Evolutionary conservation across 2,888 invertebrate genomes (phyloP).

Genomic region (Camptogramma bilineatum): DNA sequence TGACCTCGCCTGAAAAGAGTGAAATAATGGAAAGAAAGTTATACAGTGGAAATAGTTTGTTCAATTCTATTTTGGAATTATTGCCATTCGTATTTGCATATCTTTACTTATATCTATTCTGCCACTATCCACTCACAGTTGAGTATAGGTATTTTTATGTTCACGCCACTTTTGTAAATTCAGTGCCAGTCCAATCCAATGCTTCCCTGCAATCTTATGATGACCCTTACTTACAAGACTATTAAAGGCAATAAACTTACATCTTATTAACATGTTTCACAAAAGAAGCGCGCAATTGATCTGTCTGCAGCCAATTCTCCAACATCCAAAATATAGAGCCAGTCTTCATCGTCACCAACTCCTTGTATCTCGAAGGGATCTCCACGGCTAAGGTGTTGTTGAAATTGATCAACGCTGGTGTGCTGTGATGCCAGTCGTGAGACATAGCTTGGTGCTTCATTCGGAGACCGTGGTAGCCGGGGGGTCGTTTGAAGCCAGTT

Average conservation of each 20-base stretch:
- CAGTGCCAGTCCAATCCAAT: no score
- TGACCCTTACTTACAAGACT: no score
- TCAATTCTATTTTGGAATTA: no score
- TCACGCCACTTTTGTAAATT: no score
- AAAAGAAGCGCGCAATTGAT: constrained; percentile 66
- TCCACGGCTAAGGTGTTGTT: constrained; percentile 68
- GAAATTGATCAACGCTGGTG: constrained; percentile 66
- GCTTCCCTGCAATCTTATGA: no score
- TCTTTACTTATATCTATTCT: no score
- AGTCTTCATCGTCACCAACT: constrained; percentile 74
- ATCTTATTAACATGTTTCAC: constrained; percentile 71
- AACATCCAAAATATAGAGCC: constrained; percentile 79
- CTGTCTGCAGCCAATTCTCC: constrained; percentile 74
- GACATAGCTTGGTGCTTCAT: constrained; percentile 74
- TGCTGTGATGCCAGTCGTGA: constrained; percentile 66
- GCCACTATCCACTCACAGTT: no score
- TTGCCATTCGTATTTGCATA: no score
- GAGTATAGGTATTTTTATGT: no score
- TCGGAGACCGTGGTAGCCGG: constrained; percentile 64
- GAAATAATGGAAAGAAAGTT: no score
- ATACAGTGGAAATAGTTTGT: no score
- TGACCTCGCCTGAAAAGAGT: constrained; percentile 67
- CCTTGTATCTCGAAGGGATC: constrained; percentile 66
- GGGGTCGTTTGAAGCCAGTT: constrained; percentile 44
- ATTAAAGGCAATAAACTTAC: constrained; percentile 39